Evolutionary conservation across 2,888 invertebrate species (phyloP), one percentile per base, ranked within the genome.

Genomic region (Ophion slaviceki): DNA sequence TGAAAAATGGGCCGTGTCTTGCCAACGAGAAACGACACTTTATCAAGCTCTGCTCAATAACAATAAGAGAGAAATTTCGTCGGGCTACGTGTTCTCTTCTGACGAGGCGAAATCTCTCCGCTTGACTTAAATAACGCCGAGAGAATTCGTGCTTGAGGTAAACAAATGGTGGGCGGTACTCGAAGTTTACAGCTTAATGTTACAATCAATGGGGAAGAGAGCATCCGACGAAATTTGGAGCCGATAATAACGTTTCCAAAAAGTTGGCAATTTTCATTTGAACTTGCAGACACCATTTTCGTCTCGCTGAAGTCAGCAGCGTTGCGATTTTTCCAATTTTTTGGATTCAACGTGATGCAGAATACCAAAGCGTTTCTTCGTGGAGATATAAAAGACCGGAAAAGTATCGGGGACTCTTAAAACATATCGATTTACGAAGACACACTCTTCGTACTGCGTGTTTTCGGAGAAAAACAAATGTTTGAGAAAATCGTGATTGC

Each of bases 1-100:
- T 57, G 53, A 57, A 59, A 67, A 76, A 66, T 20, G 20, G 20
- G 24, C 32, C 61, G 7, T 24, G 1, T 61, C 61, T 75, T 64
- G n/a, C 45, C 57, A 20, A 67, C 36, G 47, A 40, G 67, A 77
- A 68, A 77, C 67, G 57, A 47, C 77, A 76, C 64, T 76, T 66
- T 67, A 67, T 53, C 74, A 80, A 59, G 67, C 80, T 74, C 67
- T 71, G 67, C 17, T 75, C 67, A 47, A 76, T 82, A 82, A 71
- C 40, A 68, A 80, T 36, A 61, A 53, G 74, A 70, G 57, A 62
- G 2, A 61, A 75, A 78, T 62, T 66, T 70, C 40, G 36, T 62
- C 79, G 79, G 78, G 70, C 82, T 68, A 62, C 24, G 17, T n/a
- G 67, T 40, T 79, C 47, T 64, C 53, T 62, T 36, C 4, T 7